A percentile compares a stretch with the other conserved stretches of the same genome.
Evolutionary conservation across 2,797 vertebrate genomes (phyloP).

Genomic region (Ficedula albicollis): DNA sequence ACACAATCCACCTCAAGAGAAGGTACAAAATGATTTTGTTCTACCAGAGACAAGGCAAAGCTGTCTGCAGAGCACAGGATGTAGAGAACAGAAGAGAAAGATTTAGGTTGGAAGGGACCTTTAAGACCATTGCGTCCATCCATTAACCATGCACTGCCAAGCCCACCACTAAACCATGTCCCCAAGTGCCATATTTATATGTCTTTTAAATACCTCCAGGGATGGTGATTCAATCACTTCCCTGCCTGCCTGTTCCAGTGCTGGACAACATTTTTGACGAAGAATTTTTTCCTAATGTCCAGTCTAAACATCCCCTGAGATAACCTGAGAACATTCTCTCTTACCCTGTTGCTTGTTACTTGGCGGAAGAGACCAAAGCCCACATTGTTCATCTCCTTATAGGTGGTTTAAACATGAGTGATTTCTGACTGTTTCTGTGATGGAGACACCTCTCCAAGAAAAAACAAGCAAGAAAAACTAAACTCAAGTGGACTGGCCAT

Average conservation of each 20-base stretch:
- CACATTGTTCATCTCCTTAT: background rate
- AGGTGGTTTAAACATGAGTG: background rate
- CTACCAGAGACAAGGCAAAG: background rate
- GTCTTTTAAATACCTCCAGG: background rate
- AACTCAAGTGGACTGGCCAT: background rate
- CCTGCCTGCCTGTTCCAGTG: background rate
- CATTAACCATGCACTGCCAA: fast-evolving
- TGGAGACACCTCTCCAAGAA: background rate
- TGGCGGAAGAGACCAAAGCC: background rate
- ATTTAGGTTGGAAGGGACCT: background rate
- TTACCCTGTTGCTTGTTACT: background rate
- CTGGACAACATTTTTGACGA: background rate
- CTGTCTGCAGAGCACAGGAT: background rate
- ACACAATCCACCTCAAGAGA: background rate
- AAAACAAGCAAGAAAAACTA: background rate
- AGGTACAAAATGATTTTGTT: background rate
- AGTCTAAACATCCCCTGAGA: background rate
- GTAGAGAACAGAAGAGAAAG: background rate
- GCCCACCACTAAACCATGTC: background rate
- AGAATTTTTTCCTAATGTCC: background rate
- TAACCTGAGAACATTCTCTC: background rate
- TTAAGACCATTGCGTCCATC: background rate
- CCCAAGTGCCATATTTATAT: background rate
- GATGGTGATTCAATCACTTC: background rate
- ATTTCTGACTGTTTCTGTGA: background rate